These are phyloP conservation scores for Melipona quadrifasciata DNA, from an alignment of 1,140 invertebrate species.

Conservation along the genomic window DNA sequence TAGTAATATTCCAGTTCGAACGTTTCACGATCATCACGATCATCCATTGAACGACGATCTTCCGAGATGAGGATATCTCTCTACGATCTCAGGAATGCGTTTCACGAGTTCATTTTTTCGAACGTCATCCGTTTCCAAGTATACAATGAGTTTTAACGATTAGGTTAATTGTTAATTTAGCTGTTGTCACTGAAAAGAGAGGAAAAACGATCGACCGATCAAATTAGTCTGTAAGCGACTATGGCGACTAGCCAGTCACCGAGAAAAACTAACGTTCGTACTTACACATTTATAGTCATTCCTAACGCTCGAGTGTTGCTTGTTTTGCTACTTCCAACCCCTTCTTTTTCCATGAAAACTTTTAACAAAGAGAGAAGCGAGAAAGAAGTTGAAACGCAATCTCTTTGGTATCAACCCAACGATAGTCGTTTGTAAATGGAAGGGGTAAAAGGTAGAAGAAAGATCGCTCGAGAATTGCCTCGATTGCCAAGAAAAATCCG, in stretches of 20 bases:
- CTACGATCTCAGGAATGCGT: slow-evolving; percentile 41
- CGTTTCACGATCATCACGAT: slow-evolving; percentile 6
- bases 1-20: slow-evolving; percentile 2
- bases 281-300: slow-evolving; percentile 38
- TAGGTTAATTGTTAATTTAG: neutral
- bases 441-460: neutral
- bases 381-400: neutral
- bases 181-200: neutral
- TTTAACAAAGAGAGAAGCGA: neutral
- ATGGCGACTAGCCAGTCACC: slow-evolving; percentile 47
- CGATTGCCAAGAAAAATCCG: slow-evolving; percentile 49
- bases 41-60: neutral
- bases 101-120: slow-evolving; percentile 7
- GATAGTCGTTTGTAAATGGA: neutral
- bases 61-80: slow-evolving; percentile 12
- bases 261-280: slow-evolving; percentile 50
- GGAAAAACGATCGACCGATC: neutral
- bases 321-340: slow-evolving; percentile 34
- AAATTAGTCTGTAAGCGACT: slow-evolving; percentile 30
- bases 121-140: neutral
- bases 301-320: slow-evolving; percentile 55
- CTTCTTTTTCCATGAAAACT: neutral
- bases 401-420: neutral
- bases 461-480: slow-evolving; percentile 34
- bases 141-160: neutral